A percentile compares a stretch with the other conserved stretches of the same genome.
Evolutionary conservation across 2,888 invertebrate genomes (phyloP).

Genomic region (Hylaea fasciaria): DNA sequence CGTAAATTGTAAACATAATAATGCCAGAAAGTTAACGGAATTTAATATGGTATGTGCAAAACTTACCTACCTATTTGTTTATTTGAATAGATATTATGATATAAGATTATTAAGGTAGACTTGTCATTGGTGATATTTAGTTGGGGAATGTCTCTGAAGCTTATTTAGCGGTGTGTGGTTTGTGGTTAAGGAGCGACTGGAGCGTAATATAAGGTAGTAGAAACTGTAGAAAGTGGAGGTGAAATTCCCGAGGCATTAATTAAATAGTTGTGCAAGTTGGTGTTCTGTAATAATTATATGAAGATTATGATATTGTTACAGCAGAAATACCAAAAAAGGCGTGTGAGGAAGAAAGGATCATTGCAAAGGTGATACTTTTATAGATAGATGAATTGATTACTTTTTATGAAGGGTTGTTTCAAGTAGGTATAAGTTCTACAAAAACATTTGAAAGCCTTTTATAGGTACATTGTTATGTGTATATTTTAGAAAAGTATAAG

Average conservation of each 20-base stretch:
- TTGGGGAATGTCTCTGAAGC: constrained; percentile 1
- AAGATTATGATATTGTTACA: too few species aligned
- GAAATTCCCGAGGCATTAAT: neutral
- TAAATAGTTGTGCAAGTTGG: too few species aligned
- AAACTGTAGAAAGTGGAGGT: neutral
- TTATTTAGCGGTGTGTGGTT: constrained; percentile 11
- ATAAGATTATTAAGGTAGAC: constrained; percentile 3
- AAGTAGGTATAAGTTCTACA: too few species aligned
- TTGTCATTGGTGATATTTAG: constrained; percentile 19
- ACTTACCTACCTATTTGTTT: constrained; percentile 20
- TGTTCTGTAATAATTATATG: too few species aligned
- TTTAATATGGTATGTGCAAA: constrained; percentile 21
- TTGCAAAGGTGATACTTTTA: too few species aligned
- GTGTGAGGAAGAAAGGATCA: too few species aligned
- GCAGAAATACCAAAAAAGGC: too few species aligned
- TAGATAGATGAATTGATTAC: too few species aligned
- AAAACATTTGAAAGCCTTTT: too few species aligned
- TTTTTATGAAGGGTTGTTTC: too few species aligned
- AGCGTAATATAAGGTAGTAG: neutral
- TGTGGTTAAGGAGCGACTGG: neutral
- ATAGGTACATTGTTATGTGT: too few species aligned
- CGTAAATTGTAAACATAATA: constrained; percentile 11
- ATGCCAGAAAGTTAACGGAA: constrained; percentile 15
- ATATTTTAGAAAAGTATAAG: too few species aligned
- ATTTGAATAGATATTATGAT: constrained; percentile 3